Conservation (phyloP, 2,888 invertebrate genomes). For the Blera fallax region DNA sequence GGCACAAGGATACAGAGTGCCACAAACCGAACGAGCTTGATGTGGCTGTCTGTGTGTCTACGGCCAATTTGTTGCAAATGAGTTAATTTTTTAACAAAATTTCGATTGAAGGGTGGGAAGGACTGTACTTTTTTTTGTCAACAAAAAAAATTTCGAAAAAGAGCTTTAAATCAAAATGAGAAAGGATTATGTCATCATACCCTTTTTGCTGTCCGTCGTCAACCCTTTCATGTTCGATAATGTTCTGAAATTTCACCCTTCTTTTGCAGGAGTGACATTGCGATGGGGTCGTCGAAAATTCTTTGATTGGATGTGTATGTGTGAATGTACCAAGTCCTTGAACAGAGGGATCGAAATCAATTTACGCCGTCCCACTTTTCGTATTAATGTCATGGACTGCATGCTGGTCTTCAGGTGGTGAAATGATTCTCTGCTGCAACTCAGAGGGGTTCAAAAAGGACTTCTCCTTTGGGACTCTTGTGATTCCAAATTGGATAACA, state of each 20-base stretch:
- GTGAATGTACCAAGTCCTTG: not conserved
- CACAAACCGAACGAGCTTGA: not conserved
- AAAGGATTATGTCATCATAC: not conserved
- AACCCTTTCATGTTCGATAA: not conserved
- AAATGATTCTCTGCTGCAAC: too few species aligned
- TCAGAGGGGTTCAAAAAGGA: too few species aligned
- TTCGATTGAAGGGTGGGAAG: not conserved
- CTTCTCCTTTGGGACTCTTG: too few species aligned
- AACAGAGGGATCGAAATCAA: not conserved
- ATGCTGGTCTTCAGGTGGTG: too few species aligned
- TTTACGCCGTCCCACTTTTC: too few species aligned
- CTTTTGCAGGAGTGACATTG: not conserved
- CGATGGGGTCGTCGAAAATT: not conserved
- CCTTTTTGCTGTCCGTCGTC: not conserved
- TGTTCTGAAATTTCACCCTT: not conserved
- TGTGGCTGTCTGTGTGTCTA: not conserved
- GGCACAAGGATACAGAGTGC: not conserved
- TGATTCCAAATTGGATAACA: too few species aligned
- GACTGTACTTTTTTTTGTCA: not conserved
- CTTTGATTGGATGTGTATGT: not conserved
- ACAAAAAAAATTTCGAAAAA: not conserved
- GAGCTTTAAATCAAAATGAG: not conserved
- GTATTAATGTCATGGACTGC: too few species aligned
- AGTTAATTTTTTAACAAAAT: conserved; percentile 19
- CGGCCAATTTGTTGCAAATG: conserved; percentile 27